These are phyloP conservation scores for Invenusta paracnida DNA, from an alignment of 2,888 invertebrate genomes.

Conservation along the genomic window DNA sequence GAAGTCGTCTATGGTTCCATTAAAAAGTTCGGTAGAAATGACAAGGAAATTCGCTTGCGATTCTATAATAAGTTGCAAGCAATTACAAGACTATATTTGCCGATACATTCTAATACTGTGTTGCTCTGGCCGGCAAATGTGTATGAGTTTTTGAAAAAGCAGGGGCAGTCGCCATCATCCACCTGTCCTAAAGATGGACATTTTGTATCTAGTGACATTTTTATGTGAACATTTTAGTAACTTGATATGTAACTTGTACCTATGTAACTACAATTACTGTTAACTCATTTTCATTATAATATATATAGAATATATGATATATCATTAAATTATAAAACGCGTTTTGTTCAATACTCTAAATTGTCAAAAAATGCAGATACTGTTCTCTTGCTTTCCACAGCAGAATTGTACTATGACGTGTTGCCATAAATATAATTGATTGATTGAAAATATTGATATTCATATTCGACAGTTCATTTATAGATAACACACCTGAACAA, in stretches of 20 bases:
- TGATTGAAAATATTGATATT: no score
- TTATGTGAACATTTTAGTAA: not conserved
- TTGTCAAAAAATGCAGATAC: not conserved
- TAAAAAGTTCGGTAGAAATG: not conserved
- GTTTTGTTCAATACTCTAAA: not conserved
- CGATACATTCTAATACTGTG: not conserved
- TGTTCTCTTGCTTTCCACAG: no score
- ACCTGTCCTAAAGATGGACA: not conserved
- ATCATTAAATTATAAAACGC: not conserved
- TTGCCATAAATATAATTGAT: no score
- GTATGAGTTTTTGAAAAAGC: not conserved
- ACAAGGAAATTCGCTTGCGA: conserved; percentile 15
- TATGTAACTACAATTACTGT: not conserved
- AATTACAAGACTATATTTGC: not conserved
- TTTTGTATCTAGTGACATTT: not conserved
- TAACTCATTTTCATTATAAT: not conserved
- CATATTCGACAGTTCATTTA: no score
- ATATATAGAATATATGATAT: no score
- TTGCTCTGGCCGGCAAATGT: not conserved
- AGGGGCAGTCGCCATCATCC: not conserved
- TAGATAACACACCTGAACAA: no score
- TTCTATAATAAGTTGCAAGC: conserved; percentile 4
- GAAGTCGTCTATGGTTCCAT: no score
- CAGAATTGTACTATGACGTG: no score
- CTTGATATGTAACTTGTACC: not conserved